Evolutionary conservation across 2,797 vertebrate species (phyloP).

Genomic region (Premnoplex brunnescens): DNA sequence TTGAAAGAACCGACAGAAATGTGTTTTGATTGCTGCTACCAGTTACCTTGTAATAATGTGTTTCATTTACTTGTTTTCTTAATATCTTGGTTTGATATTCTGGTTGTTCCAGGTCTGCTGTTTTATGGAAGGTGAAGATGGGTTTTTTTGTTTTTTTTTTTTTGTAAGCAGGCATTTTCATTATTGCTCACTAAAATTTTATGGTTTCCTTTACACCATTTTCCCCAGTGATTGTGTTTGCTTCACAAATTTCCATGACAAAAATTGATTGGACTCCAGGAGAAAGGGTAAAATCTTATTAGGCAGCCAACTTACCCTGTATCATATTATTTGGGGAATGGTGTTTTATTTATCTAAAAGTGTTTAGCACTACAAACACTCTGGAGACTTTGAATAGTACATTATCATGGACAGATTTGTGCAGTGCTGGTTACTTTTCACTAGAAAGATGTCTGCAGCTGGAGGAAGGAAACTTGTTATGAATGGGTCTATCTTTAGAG

Average conservation of each 20-base stretch:
- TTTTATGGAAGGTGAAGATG: neutral
- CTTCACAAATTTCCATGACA: conserved; percentile 73
- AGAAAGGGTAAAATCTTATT: conserved; percentile 81
- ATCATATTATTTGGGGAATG: neutral
- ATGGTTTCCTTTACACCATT: conserved; percentile 68
- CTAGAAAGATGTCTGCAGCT: neutral
- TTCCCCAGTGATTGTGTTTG: conserved; percentile 83
- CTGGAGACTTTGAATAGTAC: neutral
- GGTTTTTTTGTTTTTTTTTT: neutral
- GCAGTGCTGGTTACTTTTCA: neutral
- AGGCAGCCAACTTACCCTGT: neutral
- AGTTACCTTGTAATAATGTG: neutral
- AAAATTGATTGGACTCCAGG: conserved; percentile 77
- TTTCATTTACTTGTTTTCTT: neutral
- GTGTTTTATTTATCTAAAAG: neutral
- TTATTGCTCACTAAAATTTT: neutral
- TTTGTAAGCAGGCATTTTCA: neutral
- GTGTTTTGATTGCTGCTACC: neutral
- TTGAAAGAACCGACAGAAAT: neutral
- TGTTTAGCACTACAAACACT: neutral
- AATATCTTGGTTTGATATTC: neutral
- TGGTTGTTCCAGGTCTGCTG: neutral
- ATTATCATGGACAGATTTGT: neutral
- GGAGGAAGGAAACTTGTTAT: neutral
- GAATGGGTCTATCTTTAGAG: neutral